Evolutionary conservation across 2,888 invertebrate species (phyloP), one percentile per base, ranked within the genome.

Genomic region (Gnatocerus cornutus): DNA sequence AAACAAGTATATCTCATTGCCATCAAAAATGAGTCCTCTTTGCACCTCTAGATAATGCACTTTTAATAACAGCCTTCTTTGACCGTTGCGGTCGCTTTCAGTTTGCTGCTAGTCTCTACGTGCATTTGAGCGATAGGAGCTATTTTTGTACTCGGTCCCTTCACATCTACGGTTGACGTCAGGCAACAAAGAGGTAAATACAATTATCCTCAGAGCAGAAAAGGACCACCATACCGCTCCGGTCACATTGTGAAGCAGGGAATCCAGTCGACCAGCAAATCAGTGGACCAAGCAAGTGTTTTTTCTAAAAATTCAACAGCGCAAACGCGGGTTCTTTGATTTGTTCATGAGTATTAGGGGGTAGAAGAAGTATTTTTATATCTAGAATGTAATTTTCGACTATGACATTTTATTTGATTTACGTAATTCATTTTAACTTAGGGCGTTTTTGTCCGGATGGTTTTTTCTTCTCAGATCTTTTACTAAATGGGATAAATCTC

Each of bases 81-180:
- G 33, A 33, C 33, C 41, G 41, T 41, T 41, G 33, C 41, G 41
- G 41, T 13, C 13, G 41, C 41, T n/a, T n/a, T 41, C 41, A 5
- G 10, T 21, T 39, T 16, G 63, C 61, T 50, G 72, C 79, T 79
- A 65, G 79, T 73, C 78, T 77, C 79, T 76, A 77, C 76, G 66
- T 71, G 74, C 77, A 77, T 76, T 79, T 78, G 78, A 79, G 80
- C 81, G 80, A 81, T 80, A 81, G 79, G 76, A 80, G 81, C 80
- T 82, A 82, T 82, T 82, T 82, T 81, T 80, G 80, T 81, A 79
- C 80, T 68, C 61, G 77, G 80, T 80, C 80, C 80, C 81, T 80
- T 80, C 80, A 80, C 80, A 79, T 80, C 80, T 75, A 79, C 77
- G 75, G 79, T 79, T 81, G 81, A 81, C 81, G 81, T 82, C 80